Evolutionary conservation across 2,888 invertebrate genomes (phyloP).

Genomic region (Entomobrya multifasciata): DNA sequence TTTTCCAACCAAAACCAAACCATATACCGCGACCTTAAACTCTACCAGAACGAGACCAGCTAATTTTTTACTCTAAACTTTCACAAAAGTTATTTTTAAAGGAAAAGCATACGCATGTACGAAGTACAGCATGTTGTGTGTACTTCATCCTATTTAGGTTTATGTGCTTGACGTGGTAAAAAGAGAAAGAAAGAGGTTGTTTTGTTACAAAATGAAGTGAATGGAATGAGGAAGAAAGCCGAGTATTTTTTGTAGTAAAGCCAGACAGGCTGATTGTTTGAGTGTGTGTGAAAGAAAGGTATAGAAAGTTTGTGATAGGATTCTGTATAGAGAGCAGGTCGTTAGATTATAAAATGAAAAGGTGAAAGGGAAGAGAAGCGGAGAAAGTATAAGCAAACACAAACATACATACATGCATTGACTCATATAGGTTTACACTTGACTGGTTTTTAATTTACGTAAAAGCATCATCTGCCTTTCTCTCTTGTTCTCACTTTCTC

Average conservation of each 20-base stretch:
- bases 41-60: too few species aligned
- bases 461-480: slow-evolving; percentile 66
- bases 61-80: too few species aligned
- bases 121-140: too few species aligned
- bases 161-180: not conserved
- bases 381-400: slow-evolving; percentile 25
- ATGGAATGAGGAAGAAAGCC: too few species aligned
- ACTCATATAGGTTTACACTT: slow-evolving; percentile 61
- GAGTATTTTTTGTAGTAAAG: too few species aligned
- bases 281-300: too few species aligned
- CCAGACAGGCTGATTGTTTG: not conserved
- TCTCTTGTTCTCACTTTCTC: slow-evolving; percentile 14
- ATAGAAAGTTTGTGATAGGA: too few species aligned
- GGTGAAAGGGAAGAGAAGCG: slow-evolving; percentile 50
- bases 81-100: slow-evolving; percentile 5
- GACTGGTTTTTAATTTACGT: slow-evolving; percentile 70
- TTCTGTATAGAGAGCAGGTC: slow-evolving; percentile 16
- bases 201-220: slow-evolving; percentile 21
- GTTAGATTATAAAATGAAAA: slow-evolving; percentile 49
- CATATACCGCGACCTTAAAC: slow-evolving; percentile 6
- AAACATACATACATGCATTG: too few species aligned
- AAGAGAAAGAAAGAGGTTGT: not conserved
- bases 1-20: too few species aligned
- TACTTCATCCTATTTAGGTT: not conserved
- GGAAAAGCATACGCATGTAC: not conserved